These are phyloP conservation scores for Oncorhynchus mykiss DNA, from an alignment of 2,113 vertebrate genomes.

Conservation along the genomic window DNA sequence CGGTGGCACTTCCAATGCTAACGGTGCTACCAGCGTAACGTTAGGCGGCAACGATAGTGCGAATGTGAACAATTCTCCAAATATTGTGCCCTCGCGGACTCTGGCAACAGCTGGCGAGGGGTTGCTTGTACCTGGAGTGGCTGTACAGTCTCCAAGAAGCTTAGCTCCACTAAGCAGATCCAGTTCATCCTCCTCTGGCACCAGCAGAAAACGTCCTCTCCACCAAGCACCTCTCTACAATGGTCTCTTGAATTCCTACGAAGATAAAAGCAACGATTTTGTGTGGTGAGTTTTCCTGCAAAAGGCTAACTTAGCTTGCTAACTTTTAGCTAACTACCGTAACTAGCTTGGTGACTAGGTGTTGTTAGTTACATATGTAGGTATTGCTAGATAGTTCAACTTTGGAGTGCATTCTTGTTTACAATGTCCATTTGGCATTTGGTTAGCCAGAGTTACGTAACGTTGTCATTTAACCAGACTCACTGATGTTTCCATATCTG, in stretches of 20 bases:
- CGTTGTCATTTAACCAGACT: too few species aligned
- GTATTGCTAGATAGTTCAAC: neutral
- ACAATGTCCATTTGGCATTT: too few species aligned
- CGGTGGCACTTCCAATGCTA: slow-evolving; percentile 40
- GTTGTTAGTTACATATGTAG: neutral
- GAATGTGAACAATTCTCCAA: slow-evolving; percentile 65
- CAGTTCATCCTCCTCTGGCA: slow-evolving; percentile 48
- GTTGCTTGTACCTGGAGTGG: slow-evolving; percentile 51
- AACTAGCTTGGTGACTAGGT: neutral
- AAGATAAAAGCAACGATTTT: slow-evolving; percentile 98
- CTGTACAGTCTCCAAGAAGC: slow-evolving; percentile 58
- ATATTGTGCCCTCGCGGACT: slow-evolving; percentile 67
- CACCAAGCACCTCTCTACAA: slow-evolving; percentile 87
- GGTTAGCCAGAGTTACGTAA: too few species aligned
- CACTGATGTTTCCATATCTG: too few species aligned
- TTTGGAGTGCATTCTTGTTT: too few species aligned
- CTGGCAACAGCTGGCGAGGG: slow-evolving; percentile 55
- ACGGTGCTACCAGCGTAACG: slow-evolving; percentile 51
- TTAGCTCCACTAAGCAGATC: slow-evolving; percentile 65
- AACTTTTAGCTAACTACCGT: too few species aligned
- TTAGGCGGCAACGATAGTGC: slow-evolving; percentile 24
- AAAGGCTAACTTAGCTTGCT: neutral
- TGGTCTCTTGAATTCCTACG: slow-evolving; percentile 94
- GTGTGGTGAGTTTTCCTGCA: slow-evolving; percentile 84
- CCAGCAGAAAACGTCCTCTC: slow-evolving; percentile 85